Conservation (phyloP, 2,797 vertebrate genomes). For the Cyprinella venusta region DNA sequence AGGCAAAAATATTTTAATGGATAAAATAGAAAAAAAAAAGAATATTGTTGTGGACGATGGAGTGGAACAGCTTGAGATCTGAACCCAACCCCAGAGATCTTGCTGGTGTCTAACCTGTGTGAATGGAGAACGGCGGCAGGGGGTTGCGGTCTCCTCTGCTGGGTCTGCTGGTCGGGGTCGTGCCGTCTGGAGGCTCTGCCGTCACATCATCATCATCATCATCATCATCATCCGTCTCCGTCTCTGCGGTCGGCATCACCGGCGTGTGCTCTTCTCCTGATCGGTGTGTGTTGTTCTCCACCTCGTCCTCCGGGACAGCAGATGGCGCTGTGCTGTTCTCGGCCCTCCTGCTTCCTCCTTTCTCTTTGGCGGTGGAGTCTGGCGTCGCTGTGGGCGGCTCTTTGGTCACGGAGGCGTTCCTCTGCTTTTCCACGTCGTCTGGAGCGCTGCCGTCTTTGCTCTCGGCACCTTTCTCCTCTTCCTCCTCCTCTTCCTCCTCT, state of each 20-base stretch:
- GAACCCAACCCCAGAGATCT: no score
- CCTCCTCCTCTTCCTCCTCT: constrained; percentile 80
- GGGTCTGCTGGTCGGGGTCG: constrained; percentile 53
- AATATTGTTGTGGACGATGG: no score
- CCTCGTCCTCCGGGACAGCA: constrained; percentile 46
- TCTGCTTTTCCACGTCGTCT: constrained; percentile 19
- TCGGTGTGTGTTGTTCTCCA: constrained; percentile 43
- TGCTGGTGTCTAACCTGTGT: constrained; percentile 67
- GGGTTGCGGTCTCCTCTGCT: constrained; percentile 55
- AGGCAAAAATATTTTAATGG: not conserved
- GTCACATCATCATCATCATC: constrained; percentile 56
- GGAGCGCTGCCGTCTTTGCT: constrained; percentile 74
- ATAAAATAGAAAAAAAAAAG: not conserved
- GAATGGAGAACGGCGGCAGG: constrained; percentile 65
- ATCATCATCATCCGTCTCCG: constrained; percentile 52
- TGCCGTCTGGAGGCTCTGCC: constrained; percentile 32
- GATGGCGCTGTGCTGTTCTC: constrained; percentile 41
- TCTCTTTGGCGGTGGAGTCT: constrained; percentile 75
- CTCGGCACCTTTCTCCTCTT: constrained; percentile 66
- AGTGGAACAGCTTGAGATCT: no score
- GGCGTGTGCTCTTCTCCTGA: constrained; percentile 10
- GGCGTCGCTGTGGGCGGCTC: constrained; percentile 58
- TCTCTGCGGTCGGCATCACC: constrained; percentile 65
- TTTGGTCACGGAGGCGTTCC: constrained; percentile 54
- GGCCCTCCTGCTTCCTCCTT: constrained; percentile 58